Base-by-base conservation (phyloP, 2,888 invertebrate species). In the Spatulosminthurus flaviceps region DNA sequence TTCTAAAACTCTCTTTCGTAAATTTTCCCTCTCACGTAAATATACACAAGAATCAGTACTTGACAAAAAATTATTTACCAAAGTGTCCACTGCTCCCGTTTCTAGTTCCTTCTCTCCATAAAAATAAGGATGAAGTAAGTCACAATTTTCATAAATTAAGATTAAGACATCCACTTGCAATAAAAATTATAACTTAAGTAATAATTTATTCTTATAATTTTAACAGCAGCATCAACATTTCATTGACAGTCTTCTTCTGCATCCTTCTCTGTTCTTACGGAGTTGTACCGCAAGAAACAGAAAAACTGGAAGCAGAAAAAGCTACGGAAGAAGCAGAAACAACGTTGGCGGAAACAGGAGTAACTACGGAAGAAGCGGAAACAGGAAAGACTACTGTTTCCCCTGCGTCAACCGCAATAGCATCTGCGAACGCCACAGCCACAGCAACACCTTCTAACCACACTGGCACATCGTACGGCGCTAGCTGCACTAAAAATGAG, bases 401-500 rank as follows among this genome's bases (percentile, higher is more conserved):
- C 11, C 2, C 67, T 9, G 67, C 11, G 16, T 5, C 51, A 19
- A 51, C 51, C 51, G 1, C 16, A 2, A 16, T 13, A 19, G 16
- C 16, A 9, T 2, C 51, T 13, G 16, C 51, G 9, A 41, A 41
- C 16, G 16, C 51, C 16, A 51, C 51, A 9, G 16, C 16, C 16
- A 11, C 51, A 11, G 16, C 51, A 2, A 51, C 51, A 2, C 5
- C 51, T 16, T 2, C 51, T 13, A 51, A n/a, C n/a, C n/a, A n/a
- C n/a, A n/a, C n/a, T n/a, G n/a, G n/a, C 34, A 34, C 4, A 34
- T 34, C 34, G 4, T 41, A 75, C 61, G 75, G 75, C 9, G 4
- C 75, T 2, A 22, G 34, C 11, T 78, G 78, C 41, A 43, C 64
- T 4, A 21, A 28, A 41, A 28, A 73, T 34, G 60, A 19, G 5